A percentile compares a stretch with the other conserved stretches of the same genome.
Conservation (phyloP, 2,797 vertebrate species). For the Falco rusticolus region DNA sequence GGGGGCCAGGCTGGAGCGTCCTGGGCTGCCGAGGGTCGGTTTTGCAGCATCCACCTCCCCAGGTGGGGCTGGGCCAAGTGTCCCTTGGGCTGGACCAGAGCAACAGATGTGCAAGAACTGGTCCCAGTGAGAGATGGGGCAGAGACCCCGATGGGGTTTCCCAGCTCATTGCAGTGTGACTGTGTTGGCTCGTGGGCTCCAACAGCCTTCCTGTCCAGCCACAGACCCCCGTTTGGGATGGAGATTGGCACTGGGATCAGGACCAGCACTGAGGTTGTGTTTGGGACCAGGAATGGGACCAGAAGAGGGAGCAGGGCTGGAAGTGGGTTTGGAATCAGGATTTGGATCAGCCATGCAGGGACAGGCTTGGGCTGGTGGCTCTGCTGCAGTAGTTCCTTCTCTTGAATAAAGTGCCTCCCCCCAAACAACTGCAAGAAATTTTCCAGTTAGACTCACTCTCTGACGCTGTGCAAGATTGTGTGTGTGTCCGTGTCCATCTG, state of each 20-base stretch:
- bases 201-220: neutral
- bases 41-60: neutral
- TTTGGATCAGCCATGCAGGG: neutral
- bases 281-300: neutral
- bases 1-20: neutral
- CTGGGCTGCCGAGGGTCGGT: accelerated
- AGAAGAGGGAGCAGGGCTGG: neutral
- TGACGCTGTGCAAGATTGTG: neutral
- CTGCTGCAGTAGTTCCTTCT: neutral
- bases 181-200: neutral
- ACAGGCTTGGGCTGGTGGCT: neutral
- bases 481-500: too few species aligned
- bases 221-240: neutral
- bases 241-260: neutral
- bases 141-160: accelerated
- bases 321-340: neutral
- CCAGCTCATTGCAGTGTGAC: neutral
- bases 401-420: neutral
- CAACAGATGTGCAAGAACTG: neutral
- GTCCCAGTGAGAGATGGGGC: neutral
- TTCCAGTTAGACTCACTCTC: neutral
- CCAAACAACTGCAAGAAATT: neutral
- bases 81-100: neutral
- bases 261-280: neutral
- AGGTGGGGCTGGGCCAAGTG: neutral